A percentile compares a stretch with the other conserved stretches of the same genome.
These are phyloP conservation scores for Leucophora obtusa DNA, from an alignment of 2,888 invertebrate species.

Conservation along the genomic window DNA sequence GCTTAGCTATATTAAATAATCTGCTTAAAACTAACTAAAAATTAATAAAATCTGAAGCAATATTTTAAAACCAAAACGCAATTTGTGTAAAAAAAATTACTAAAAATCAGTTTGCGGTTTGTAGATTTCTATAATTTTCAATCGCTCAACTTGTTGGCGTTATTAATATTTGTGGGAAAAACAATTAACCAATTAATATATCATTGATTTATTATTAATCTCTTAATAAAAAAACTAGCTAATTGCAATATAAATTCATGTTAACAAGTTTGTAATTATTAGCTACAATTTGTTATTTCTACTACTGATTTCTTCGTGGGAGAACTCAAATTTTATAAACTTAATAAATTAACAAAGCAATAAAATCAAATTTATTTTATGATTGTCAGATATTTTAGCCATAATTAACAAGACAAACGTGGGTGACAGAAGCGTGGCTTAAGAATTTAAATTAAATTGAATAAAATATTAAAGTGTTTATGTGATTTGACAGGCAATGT, in stretches of 20 bases:
- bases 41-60: too few species aligned
- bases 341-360: constrained; percentile 34
- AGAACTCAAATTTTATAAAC: constrained; percentile 25
- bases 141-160: not conserved
- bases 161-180: constrained; percentile 5
- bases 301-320: constrained; percentile 37
- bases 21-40: too few species aligned
- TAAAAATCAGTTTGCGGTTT: too few species aligned
- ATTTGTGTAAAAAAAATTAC: too few species aligned
- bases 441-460: not conserved
- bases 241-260: constrained; percentile 51
- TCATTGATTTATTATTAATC: not conserved
- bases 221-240: constrained; percentile 17
- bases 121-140: too few species aligned
- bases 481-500: not conserved
- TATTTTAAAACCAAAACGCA: too few species aligned
- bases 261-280: constrained; percentile 48
- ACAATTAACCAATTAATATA: not conserved
- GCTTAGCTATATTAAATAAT: too few species aligned
- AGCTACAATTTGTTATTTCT: constrained; percentile 36
- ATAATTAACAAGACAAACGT: not conserved
- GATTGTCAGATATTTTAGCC: constrained; percentile 1
- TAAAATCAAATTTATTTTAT: not conserved
- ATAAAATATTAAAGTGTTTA: not conserved
- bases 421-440: not conserved